Base-by-base conservation (phyloP, 2,113 vertebrate species). In the Stegastes partitus region DNA sequence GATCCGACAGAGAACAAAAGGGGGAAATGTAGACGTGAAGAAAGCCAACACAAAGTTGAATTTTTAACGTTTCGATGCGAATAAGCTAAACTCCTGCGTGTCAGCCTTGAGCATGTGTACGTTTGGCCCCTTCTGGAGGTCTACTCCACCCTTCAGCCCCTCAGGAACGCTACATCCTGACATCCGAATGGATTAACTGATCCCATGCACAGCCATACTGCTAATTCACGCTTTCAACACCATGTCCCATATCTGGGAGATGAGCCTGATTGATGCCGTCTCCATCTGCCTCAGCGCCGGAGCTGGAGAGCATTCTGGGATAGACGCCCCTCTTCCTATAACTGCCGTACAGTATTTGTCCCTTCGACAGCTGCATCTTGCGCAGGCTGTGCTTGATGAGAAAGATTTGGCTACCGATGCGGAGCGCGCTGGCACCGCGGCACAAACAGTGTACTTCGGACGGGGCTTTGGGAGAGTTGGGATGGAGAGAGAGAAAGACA, bases 301-400 rank as follows among this genome's bases (percentile, higher is more conserved):
- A 71, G 74, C 62, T 65, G 66, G 59, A 81, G 54, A 66, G 79
- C 84, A 88, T 77, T 81, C 79, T 79, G 70, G 77, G 69, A 70
- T 53, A 77, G 82, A 49, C 58, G n/a, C 57, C 59, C 53, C 45
- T 69, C 70, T 75, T 81, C 67, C 53, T 87, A 54, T 77, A 84
- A 80, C 64, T 78, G 74, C 78, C 15, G 16, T 76, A 77, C 78
- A 78, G 59, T 63, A 64, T 71, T 80, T 70, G 77, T 74, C 53
- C 14, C 53, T 68, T 23, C 37, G 56, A 91, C 89, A 92, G 91
- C 91, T 92, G 89, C 89, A 79, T 82, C 69, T n/a, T 80, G 84
- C 76, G 73, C 66, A 78, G 62, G 68, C 75, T 57, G n/a, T 28
- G 68, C 73, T 50, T 65, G 82, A 92, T 86, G 77, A 89, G 85